Evolutionary conservation across 2,113 vertebrate species (phyloP).

Genomic region (Hyla sarda): DNA sequence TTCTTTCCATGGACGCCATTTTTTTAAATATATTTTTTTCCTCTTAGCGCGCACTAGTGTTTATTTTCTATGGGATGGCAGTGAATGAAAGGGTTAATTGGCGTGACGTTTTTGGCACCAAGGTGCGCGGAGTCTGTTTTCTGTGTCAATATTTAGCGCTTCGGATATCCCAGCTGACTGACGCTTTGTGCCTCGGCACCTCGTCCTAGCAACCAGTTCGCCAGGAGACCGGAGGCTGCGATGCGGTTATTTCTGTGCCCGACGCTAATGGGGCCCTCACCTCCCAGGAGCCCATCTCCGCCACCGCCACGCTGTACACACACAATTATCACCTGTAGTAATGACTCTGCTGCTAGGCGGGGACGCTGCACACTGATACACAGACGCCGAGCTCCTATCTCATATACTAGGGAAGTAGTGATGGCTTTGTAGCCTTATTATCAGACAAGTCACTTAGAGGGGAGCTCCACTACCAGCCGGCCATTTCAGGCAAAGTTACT

Average conservation of each 20-base stretch:
- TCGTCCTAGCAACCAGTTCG: slow-evolving; percentile 10
- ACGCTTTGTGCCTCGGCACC: slow-evolving; percentile 4
- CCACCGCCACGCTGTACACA: not conserved
- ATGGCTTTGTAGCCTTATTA: not conserved
- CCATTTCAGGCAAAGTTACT: no score
- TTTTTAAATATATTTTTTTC: no score
- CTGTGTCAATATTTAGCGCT: slow-evolving; percentile 49
- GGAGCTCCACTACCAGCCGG: not conserved
- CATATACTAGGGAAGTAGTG: not conserved
- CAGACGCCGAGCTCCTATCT: not conserved
- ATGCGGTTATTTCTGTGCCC: not conserved
- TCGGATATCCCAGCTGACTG: slow-evolving; percentile 21
- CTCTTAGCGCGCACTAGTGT: no score
- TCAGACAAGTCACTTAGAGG: not conserved
- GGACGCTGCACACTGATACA: not conserved
- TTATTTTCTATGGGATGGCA: not conserved
- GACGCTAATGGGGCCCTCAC: not conserved
- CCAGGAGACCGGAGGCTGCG: slow-evolving; percentile 19
- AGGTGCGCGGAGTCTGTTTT: slow-evolving; percentile 40
- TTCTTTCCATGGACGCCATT: not conserved
- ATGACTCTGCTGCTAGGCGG: not conserved
- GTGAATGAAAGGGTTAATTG: not conserved
- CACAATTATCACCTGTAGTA: not conserved
- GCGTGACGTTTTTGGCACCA: not conserved
- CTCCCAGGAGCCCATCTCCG: not conserved